Evolutionary conservation across 2,113 vertebrate species (phyloP).

Genomic region (Synodontis membranacea): DNA sequence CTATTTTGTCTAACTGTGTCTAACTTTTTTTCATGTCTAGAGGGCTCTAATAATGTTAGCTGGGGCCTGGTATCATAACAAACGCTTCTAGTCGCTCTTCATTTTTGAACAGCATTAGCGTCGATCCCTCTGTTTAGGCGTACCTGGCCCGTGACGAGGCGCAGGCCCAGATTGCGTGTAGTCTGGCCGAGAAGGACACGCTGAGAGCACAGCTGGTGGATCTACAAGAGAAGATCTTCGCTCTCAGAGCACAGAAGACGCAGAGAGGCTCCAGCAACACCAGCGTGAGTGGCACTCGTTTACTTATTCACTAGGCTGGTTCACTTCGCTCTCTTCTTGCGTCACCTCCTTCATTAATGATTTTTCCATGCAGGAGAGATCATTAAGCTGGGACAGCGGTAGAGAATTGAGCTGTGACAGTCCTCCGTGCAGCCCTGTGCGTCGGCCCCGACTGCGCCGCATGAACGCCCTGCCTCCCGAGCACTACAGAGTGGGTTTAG

Average conservation of each 20-base stretch:
- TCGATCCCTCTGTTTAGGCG: slow-evolving; percentile 66
- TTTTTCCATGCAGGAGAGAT: slow-evolving; percentile 41
- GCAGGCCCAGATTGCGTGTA: slow-evolving; percentile 78
- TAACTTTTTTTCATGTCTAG: no score
- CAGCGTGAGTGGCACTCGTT: background rate
- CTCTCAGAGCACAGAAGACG: slow-evolving; percentile 55
- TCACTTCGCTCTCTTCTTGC: background rate
- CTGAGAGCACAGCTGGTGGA: slow-evolving; percentile 79
- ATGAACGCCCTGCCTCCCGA: slow-evolving; percentile 67
- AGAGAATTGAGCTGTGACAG: slow-evolving; percentile 30
- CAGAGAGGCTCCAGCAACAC: background rate
- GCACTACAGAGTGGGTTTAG: background rate
- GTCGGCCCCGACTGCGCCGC: slow-evolving; percentile 61
- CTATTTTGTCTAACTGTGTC: no score
- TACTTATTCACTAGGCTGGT: background rate
- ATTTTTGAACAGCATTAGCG: background rate
- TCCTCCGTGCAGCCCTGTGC: background rate
- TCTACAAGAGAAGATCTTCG: slow-evolving; percentile 74
- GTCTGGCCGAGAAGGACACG: slow-evolving; percentile 81
- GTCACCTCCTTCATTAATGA: background rate
- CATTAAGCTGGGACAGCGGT: slow-evolving; percentile 51
- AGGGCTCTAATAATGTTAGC: no score
- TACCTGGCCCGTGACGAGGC: slow-evolving; percentile 79
- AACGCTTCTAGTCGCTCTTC: background rate
- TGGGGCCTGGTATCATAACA: background rate